phyloP scores from a whole-genome alignment of 2,888 invertebrate genomes.

The Scaeva pyrastri region DNA sequence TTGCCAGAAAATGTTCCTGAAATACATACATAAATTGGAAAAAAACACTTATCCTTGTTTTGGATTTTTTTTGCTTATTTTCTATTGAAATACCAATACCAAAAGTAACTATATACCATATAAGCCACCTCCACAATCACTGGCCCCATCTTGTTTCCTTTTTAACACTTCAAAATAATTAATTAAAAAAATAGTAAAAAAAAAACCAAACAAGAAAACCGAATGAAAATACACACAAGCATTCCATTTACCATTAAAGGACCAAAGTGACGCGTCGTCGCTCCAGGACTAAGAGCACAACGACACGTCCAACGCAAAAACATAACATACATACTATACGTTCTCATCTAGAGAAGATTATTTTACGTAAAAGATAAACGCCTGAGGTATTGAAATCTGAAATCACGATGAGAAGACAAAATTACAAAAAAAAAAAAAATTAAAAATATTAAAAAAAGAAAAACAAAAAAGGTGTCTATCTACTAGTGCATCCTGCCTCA shows the following conservation, averaged over 20 bases:
- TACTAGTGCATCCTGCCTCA: slow-evolving; percentile 43
- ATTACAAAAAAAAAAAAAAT: too few relatives aligned
- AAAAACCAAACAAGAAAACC: neutral
- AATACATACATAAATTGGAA: too few relatives aligned
- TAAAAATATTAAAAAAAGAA: neutral
- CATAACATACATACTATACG: slow-evolving; percentile 17
- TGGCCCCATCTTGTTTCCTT: neutral
- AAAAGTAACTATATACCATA: too few relatives aligned
- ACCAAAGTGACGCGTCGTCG: slow-evolving; percentile 48
- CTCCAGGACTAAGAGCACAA: slow-evolving; percentile 30
- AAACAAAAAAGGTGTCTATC: slow-evolving; percentile 31
- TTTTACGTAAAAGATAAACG: slow-evolving; percentile 60
- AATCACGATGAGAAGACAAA: slow-evolving; percentile 57
- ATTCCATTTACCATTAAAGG: slow-evolving; percentile 48
- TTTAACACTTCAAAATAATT: slow-evolving; percentile 54
- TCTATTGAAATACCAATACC: too few relatives aligned
- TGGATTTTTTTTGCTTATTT: too few relatives aligned
- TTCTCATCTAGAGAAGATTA: slow-evolving; percentile 64
- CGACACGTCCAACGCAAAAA: slow-evolving; percentile 24
- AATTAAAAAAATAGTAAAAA: slow-evolving; percentile 1
- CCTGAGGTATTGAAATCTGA: slow-evolving; percentile 67
- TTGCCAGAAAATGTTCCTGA: too few relatives aligned
- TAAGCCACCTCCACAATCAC: too few relatives aligned
- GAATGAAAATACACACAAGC: neutral
- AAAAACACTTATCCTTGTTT: slow-evolving; percentile 69